phyloP scores from a whole-genome alignment of 2,888 invertebrate genomes.

The Cabera pusaria region DNA sequence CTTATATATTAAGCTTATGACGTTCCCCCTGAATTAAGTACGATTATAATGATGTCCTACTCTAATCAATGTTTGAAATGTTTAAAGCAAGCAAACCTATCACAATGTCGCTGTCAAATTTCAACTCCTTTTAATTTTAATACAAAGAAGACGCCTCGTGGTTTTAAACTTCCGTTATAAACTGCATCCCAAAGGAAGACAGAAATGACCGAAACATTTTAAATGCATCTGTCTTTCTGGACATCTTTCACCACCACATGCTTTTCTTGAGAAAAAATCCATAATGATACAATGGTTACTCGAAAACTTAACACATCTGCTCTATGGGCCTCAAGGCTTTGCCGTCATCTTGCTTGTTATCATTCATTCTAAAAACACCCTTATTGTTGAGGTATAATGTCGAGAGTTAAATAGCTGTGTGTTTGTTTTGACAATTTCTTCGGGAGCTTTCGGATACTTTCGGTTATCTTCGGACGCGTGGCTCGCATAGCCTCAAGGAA shows the following conservation, averaged over 20 bases:
- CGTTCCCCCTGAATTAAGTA: no score
- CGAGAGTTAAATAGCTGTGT: constrained; percentile 11
- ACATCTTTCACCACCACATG: constrained; percentile 59
- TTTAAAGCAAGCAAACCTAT: no score
- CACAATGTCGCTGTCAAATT: no score
- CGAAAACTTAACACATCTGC: constrained; percentile 76
- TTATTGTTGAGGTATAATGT: constrained; percentile 8
- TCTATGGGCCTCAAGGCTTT: constrained; percentile 42
- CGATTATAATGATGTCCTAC: no score
- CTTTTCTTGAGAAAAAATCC: constrained; percentile 70
- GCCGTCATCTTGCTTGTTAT: constrained; percentile 16
- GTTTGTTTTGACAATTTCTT: constrained; percentile 53
- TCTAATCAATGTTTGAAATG: no score
- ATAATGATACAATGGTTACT: constrained; percentile 72
- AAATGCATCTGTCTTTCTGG: constrained; percentile 72
- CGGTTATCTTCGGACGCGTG: constrained; percentile 63
- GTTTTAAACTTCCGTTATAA: no score
- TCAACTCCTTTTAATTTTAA: no score
- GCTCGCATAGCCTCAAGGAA: constrained; percentile 49
- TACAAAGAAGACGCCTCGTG: no score
- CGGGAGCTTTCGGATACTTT: constrained; percentile 51
- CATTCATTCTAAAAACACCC: constrained; percentile 30
- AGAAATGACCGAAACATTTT: constrained; percentile 35
- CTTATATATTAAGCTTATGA: no score
- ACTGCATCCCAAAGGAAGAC: constrained; percentile 32